A percentile compares a stretch with the other conserved stretches of the same genome.
Evolutionary conservation across 2,797 vertebrate species (phyloP).

Genomic region (Allobates femoralis): DNA sequence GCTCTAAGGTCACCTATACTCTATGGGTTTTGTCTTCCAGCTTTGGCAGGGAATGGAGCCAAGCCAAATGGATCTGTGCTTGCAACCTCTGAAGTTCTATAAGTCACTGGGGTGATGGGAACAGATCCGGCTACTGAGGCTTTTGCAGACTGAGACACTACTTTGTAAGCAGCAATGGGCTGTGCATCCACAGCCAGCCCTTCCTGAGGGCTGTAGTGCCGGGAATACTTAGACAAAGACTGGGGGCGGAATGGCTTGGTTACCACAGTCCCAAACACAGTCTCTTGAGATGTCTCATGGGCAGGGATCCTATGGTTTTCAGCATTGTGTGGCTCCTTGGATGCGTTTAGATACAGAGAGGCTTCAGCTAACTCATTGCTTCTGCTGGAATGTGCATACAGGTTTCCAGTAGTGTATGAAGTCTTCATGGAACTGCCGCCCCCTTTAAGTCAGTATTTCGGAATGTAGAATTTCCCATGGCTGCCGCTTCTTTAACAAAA

Average conservation of each 20-base stretch:
- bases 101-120: constrained; percentile 77
- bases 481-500: constrained; percentile 61
- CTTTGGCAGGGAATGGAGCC: constrained; percentile 83
- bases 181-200: constrained; percentile 60
- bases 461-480: constrained; percentile 59
- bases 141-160: constrained; percentile 75
- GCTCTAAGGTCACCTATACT: background rate
- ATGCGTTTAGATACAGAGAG: constrained; percentile 38
- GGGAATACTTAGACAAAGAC: constrained; percentile 90
- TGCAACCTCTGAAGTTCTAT: constrained; percentile 76
- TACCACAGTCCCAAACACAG: constrained; percentile 62
- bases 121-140: constrained; percentile 80
- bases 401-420: constrained; percentile 39
- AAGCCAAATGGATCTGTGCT: constrained; percentile 79
- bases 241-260: constrained; percentile 87
- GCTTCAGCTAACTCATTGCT: constrained; percentile 66
- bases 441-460: constrained; percentile 62
- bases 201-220: constrained; percentile 84
- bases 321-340: constrained; percentile 61
- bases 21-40: constrained; percentile 84
- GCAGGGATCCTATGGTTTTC: constrained; percentile 67
- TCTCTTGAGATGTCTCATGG: constrained; percentile 65
- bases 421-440: background rate
- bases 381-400: constrained; percentile 31
- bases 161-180: constrained; percentile 73